phyloP scores from a whole-genome alignment of 2,888 invertebrate genomes.

The Temnothorax unifasciatus region DNA sequence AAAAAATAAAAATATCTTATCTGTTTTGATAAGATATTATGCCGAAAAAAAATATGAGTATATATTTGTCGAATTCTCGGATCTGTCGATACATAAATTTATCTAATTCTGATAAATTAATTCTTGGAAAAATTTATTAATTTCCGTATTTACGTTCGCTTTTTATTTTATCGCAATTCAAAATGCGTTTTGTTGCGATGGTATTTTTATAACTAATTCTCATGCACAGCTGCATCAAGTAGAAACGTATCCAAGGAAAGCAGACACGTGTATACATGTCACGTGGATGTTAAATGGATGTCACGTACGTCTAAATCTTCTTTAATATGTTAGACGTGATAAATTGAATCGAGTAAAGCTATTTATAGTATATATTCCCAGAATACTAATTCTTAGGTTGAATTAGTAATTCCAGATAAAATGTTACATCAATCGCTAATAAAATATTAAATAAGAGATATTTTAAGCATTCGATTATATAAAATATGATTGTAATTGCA shows the following conservation, averaged over 20 bases:
- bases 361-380: background rate
- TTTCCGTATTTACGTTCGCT: slow-evolving; percentile 14
- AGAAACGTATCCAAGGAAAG: background rate
- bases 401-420: background rate
- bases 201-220: slow-evolving; percentile 53
- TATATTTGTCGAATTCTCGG: background rate
- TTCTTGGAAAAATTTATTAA: background rate
- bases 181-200: slow-evolving; percentile 12
- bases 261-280: background rate
- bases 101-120: background rate
- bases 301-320: slow-evolving; percentile 11
- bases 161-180: slow-evolving; percentile 48
- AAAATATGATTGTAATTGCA: background rate
- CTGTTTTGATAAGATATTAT: slow-evolving; percentile 2
- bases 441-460: slow-evolving; percentile 19
- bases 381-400: slow-evolving; percentile 2
- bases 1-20: slow-evolving; percentile 22
- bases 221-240: slow-evolving; percentile 45
- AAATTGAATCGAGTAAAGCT: background rate
- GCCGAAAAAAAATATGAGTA: background rate
- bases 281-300: slow-evolving; percentile 2
- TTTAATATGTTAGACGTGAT: slow-evolving; percentile 23
- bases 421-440: background rate
- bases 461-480: background rate
- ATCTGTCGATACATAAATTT: background rate